Conservation (phyloP, 1,140 invertebrate genomes). For the Cepaea nemoralis region DNA sequence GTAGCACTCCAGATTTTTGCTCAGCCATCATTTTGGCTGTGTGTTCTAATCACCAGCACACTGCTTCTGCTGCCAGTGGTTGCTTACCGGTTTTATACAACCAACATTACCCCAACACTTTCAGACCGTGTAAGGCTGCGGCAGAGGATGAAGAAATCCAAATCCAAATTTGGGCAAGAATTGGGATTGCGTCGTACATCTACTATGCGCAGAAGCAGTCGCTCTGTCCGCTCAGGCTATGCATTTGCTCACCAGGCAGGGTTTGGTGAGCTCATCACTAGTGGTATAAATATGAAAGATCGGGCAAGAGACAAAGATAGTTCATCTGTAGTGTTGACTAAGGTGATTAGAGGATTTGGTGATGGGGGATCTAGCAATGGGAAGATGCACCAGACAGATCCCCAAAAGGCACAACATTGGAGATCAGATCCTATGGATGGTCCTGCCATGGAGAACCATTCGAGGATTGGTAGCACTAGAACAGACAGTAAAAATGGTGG, state of each 20-base stretch:
- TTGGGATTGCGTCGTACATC: conserved; percentile 82
- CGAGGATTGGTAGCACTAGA: not conserved
- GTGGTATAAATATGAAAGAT: conserved; percentile 91
- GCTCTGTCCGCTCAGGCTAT: conserved; percentile 94
- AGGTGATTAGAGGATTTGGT: conserved; percentile 43
- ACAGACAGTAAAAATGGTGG: not conserved
- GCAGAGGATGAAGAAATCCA: conserved; percentile 75
- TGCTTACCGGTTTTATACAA: conserved; percentile 81
- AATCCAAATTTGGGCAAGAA: conserved; percentile 79
- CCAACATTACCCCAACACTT: conserved; percentile 82
- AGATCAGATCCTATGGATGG: not conserved
- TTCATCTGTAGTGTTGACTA: conserved; percentile 56
- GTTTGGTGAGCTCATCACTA: conserved; percentile 97
- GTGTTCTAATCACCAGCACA: conserved; percentile 86
- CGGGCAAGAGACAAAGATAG: conserved; percentile 43
- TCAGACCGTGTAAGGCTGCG: conserved; percentile 91
- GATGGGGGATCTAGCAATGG: not conserved
- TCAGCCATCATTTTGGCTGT: conserved; percentile 96
- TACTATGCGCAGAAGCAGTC: conserved; percentile 83
- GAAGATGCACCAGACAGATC: not conserved
- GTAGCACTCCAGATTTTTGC: conserved; percentile 65
- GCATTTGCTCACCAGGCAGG: conserved; percentile 98
- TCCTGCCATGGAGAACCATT: not conserved
- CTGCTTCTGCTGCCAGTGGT: conserved; percentile 92
- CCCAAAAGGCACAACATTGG: not conserved